Evolutionary conservation across 2,888 invertebrate species (phyloP), one percentile per base, ranked within the genome.

Genomic region (Eristalis intricaria): DNA sequence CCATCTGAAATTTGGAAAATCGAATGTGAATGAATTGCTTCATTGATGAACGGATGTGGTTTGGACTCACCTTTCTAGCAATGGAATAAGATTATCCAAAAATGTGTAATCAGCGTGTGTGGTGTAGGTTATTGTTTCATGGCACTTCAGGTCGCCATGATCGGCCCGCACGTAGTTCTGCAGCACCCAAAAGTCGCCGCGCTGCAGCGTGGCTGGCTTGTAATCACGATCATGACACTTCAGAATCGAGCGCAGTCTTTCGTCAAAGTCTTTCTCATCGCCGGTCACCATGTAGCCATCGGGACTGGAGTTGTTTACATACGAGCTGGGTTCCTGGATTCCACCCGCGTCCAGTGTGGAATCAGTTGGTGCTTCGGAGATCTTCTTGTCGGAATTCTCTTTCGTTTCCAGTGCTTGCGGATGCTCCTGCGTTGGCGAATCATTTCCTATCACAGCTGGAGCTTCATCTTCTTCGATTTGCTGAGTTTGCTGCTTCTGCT

Each of bases 101-200:
- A 98, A 98, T 90, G 97, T 97, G 93, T 95, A 97, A 91, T 98
- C 98, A 4, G 97, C 97, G 93, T 98, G 98, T 15, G 98, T 98
- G 43, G 98, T 97, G 91, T 98, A 98, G 0, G 98, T 98, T 89
- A 98, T 95, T 89, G 96, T 96, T 93, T 97, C 97, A 93, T 97
- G 96, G 93, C 98, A 98, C 91, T 94, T 94, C 69, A 96, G 92
- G 61, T 94, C 92, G 22, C 95, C 95, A 90, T 95, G 95, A 82
- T 95, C 95, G 80, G 97, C 96, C 58, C 95, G 95, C 89, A 97
- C 95, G 91, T 96, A 98, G 94, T 98, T 98, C 93, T 97, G 96
- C 84, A 98, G 94, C 90, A 98, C 97, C 97, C 97, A 98, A 92
- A 96, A 98, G 90, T 96, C 96, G 23, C 97, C 97, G 1, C 96